phyloP scores from a whole-genome alignment of 2,888 invertebrate species.

The Folsomia manolachei region DNA sequence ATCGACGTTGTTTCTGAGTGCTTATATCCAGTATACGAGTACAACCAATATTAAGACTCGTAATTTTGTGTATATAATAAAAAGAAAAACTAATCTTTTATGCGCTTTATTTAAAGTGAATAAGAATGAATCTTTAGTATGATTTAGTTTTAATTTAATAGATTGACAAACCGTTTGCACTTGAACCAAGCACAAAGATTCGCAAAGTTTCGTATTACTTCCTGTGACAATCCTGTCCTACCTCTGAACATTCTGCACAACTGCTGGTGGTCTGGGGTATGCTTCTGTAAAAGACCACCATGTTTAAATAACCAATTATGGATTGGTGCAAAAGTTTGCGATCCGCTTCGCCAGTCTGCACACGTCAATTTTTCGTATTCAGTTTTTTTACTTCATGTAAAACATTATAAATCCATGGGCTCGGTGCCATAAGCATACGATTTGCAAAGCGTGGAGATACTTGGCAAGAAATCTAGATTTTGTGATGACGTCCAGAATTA shows the following conservation, averaged over 20 bases:
- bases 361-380: not conserved
- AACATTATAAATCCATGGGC: not conserved
- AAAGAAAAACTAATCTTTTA: no score
- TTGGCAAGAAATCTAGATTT: not conserved
- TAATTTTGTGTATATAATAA: no score
- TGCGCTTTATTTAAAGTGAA: no score
- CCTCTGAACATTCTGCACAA: no score
- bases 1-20: no score
- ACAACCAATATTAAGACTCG: no score
- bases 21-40: no score
- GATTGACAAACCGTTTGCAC: not conserved
- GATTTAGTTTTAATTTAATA: not conserved
- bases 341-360: no score
- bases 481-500: not conserved
- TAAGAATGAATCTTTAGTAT: no score
- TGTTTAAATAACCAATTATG: not conserved
- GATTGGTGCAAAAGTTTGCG: not conserved
- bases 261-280: not conserved
- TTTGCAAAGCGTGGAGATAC: not conserved
- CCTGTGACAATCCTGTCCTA: not conserved
- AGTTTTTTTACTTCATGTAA: not conserved
- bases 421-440: not conserved
- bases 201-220: not conserved
- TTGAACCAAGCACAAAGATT: no score
- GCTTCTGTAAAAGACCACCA: no score